Conservation (phyloP, 1,140 invertebrate species). For the Hycleus phaleratus region DNA sequence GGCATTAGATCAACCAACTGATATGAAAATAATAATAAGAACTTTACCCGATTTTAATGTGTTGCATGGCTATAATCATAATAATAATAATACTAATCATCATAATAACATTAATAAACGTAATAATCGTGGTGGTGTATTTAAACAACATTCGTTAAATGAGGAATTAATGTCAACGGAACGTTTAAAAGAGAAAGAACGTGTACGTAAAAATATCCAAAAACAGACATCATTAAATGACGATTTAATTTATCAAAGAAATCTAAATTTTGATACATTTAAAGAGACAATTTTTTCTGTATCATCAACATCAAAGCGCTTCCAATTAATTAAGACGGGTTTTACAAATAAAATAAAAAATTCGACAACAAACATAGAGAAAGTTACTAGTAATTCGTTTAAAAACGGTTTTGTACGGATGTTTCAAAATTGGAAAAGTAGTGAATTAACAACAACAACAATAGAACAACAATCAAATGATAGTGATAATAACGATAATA, state of each 20-base stretch:
- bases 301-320: slow-evolving; percentile 60
- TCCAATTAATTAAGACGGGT: slow-evolving; percentile 78
- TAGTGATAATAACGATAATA: slow-evolving; percentile 10
- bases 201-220: slow-evolving; percentile 74
- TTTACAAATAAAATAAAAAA: slow-evolving; percentile 63
- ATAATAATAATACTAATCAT: too few species aligned
- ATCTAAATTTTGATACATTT: slow-evolving; percentile 58
- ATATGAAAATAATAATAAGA: slow-evolving; percentile 54
- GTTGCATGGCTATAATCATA: neutral
- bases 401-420: slow-evolving; percentile 37
- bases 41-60: slow-evolving; percentile 52
- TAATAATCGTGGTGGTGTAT: slow-evolving; percentile 51
- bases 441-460: slow-evolving; percentile 31
- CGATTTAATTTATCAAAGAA: slow-evolving; percentile 68
- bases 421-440: slow-evolving; percentile 39
- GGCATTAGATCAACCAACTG: slow-evolving; percentile 54
- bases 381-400: slow-evolving; percentile 54
- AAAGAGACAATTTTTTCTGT: slow-evolving; percentile 65
- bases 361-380: slow-evolving; percentile 71
- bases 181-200: slow-evolving; percentile 72
- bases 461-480: slow-evolving; percentile 28
- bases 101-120: neutral
- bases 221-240: slow-evolving; percentile 85
- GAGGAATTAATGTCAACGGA: slow-evolving; percentile 82
- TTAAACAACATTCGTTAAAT: slow-evolving; percentile 82